These are phyloP conservation scores for Minunthozetes semirufus DNA, from an alignment of 2,888 invertebrate genomes.

Conservation along the genomic window DNA sequence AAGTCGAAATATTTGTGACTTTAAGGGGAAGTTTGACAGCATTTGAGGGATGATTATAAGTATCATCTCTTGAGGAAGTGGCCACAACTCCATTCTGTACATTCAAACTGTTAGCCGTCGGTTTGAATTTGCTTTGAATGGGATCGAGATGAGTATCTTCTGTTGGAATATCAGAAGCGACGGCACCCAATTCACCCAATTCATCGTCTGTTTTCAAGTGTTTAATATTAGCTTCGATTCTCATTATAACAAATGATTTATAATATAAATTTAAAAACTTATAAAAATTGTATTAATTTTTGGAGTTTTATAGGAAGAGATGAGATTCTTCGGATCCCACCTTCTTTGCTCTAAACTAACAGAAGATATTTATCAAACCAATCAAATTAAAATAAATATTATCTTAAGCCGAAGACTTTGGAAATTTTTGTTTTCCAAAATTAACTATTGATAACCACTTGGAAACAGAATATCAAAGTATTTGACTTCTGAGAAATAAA, in stretches of 20 bases:
- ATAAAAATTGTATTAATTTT: neutral
- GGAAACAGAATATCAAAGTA: too few species aligned
- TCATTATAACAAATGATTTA: neutral
- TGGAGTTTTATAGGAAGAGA: neutral
- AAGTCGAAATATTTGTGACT: conserved; percentile 39
- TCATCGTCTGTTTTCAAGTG: neutral
- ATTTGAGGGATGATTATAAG: neutral
- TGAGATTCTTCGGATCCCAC: neutral
- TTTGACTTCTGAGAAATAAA: neutral
- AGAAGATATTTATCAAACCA: neutral
- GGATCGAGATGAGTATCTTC: neutral
- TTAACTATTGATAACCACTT: neutral
- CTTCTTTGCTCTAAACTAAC: neutral
- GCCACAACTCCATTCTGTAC: neutral
- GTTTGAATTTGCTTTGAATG: neutral
- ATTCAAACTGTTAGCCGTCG: neutral
- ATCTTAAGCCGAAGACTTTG: neutral
- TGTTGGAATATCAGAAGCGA: neutral
- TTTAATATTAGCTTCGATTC: neutral
- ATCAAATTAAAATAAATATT: neutral
- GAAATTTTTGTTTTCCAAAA: neutral
- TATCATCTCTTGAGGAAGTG: neutral
- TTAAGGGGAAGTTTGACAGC: conserved; percentile 36
- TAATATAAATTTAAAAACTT: neutral
- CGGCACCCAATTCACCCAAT: conserved; percentile 7